Evolutionary conservation across 2,888 invertebrate species (phyloP), one percentile per base, ranked within the genome.

Genomic region (Raillietiella orientalis): DNA sequence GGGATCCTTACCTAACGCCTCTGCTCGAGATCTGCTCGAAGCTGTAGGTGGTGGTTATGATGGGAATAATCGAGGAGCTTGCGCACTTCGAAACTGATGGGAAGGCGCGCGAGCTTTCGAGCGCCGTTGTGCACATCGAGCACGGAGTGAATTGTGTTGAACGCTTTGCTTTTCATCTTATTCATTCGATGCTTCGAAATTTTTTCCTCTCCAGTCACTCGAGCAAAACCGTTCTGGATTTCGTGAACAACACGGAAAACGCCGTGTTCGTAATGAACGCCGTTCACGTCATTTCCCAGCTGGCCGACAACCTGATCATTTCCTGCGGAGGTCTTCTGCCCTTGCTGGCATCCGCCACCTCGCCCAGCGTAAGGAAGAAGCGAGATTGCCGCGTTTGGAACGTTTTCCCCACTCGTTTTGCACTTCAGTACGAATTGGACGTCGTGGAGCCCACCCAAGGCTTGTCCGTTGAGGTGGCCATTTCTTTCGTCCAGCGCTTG

Each of bases 231-330:
- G 82, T 93, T 35, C 61, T 93, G 40, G 90, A 93, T 52, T 84
- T 87, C 53, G 90, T 93, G 35, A 93, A 93, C 53, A 77, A 82
- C 50, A 71, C 77, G 43, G 93, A 93, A 49, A 90, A 93, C 49
- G 84, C 84, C 14, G 82, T 99, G 37, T 99, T 96, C 50, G 93
- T 99, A 30, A 87, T 93, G 33, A 99, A 99, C 50, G 87, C 93
- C 4, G 90, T 96, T 24, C 96, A 99, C 52, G 58, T 99, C 42
- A 87, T 99, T 45, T 93, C 93, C 9, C 96, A 99, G 52, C 55
- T 99, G 35, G 82, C 90, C 0, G 96, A 99, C 51, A 96, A 90
- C 53, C 60, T 99, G 35, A 90, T 96, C 40, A 96, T 96, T 38
- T 93, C 96, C 14, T 87, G 87, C 43, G 93, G 93, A 8, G 93